Evolutionary conservation across 2,113 vertebrate genomes (phyloP), one percentile per base, ranked within the genome.

Genomic region (Apistogramma diplotaenia): DNA sequence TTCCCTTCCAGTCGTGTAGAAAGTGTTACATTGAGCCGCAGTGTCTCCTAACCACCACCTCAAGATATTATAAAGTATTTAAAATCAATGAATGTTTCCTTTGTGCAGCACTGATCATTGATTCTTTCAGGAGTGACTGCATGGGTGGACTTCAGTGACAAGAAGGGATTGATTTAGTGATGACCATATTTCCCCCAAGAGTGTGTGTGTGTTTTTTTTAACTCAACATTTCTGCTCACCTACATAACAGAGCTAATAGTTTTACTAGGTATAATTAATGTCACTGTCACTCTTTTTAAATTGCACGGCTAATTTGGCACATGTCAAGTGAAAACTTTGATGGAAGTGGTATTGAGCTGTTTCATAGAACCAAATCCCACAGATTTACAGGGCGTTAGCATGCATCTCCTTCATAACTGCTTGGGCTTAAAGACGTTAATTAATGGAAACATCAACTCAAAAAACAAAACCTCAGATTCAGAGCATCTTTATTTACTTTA

Each of bases 71-170:
- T 27, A 56, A 85, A 81, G 27, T 54, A 43, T 82, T 81, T 37
- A 23, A 74, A 79, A 89, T 87, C 82, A 84, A 90, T 88, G 53
- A 23, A 60, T 40, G 49, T 51, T 83, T 84, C 57, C 81, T 87
- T 65, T 81, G 60, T 78, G 25, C 31, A 6, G n/a, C 62, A n/a
- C 37, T 58, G 54, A 74, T 81, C 18, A 49, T 61, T 76, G 74
- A 62, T 74, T 62, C 35, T 61, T 70, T 51, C 40, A 56, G 59
- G 29, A 74, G 40, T 35, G 15, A 25, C 49, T 21, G 70, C 79
- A 29, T 46, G 57, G 79, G 76, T 83, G 49, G 43, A 56, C 11
- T 76, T 77, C 4, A 5, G 85, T 55, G 46, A 80, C 76, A 53
- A 40, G 27, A 19, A 43, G n/a, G 43, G 33, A 87, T 78, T 73